Evolutionary conservation across 2,888 invertebrate genomes (phyloP).

Genomic region (Scaptomyza cyrtandrae): DNA sequence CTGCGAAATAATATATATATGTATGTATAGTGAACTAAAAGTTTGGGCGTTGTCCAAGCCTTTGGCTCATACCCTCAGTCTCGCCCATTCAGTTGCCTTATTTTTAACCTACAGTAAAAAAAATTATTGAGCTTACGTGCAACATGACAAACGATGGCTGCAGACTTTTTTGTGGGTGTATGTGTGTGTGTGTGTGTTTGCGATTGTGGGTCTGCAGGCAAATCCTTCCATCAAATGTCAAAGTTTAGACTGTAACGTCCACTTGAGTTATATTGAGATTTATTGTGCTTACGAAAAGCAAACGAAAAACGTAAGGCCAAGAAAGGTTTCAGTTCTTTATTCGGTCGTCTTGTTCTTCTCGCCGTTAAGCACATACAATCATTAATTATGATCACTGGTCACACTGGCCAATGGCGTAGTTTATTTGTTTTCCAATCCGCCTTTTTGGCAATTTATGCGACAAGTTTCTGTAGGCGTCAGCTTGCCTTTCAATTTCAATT

Average conservation of each 20-base stretch:
- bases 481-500: conserved; percentile 66
- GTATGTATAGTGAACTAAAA: conserved; percentile 23
- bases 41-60: conserved; percentile 39
- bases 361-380: conserved; percentile 38
- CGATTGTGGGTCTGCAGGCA: conserved; percentile 37
- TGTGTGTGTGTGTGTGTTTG: conserved; percentile 15
- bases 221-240: conserved; percentile 74
- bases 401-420: conserved; percentile 20
- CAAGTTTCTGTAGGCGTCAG: conserved; percentile 55
- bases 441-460: conserved; percentile 53
- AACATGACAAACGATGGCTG: conserved; percentile 71
- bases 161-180: conserved; percentile 15
- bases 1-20: conserved; percentile 37
- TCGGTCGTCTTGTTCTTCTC: background rate
- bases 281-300: conserved; percentile 53
- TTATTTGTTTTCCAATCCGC: conserved; percentile 38
- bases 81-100: conserved; percentile 16
- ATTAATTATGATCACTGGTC: conserved; percentile 70
- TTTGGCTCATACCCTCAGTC: conserved; percentile 40
- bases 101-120: conserved; percentile 27
- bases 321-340: conserved; percentile 12
- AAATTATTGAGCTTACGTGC: conserved; percentile 64
- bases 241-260: conserved; percentile 70
- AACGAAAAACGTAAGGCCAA: conserved; percentile 10
- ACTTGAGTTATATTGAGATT: conserved; percentile 78